Evolutionary conservation across 2,888 invertebrate species (phyloP).

Genomic region (Eupithecia insigniata): DNA sequence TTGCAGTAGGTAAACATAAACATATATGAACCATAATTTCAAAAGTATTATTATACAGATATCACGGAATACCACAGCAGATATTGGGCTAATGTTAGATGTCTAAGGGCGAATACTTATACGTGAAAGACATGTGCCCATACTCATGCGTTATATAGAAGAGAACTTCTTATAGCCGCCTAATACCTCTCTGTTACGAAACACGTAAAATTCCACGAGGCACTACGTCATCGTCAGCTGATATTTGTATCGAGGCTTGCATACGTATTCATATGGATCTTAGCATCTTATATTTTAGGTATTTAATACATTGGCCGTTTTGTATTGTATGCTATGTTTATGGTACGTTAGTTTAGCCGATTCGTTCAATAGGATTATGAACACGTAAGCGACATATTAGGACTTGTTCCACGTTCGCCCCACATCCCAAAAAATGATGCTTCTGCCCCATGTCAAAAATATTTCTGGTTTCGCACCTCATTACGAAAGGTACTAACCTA

Average conservation of each 20-base stretch:
- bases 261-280: not conserved
- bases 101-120: not conserved
- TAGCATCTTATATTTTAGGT: not conserved
- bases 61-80: too few relatives aligned
- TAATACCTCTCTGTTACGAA: not conserved
- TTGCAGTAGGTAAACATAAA: too few relatives aligned
- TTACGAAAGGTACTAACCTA: too few relatives aligned
- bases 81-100: too few relatives aligned
- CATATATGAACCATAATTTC: too few relatives aligned
- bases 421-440: too few relatives aligned
- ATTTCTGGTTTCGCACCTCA: too few relatives aligned
- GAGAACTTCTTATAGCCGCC: not conserved
- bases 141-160: not conserved
- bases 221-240: conserved; percentile 27
- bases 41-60: too few relatives aligned
- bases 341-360: not conserved
- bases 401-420: too few relatives aligned
- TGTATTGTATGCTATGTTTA: not conserved
- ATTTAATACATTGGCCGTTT: not conserved
- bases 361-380: not conserved
- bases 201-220: conserved; percentile 23
- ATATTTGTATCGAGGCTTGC: conserved; percentile 22
- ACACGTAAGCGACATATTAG: not conserved
- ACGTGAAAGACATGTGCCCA: not conserved
- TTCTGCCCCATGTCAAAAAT: too few relatives aligned